Conservation (phyloP, 2,113 vertebrate species). For the Antennarius striatus region DNA sequence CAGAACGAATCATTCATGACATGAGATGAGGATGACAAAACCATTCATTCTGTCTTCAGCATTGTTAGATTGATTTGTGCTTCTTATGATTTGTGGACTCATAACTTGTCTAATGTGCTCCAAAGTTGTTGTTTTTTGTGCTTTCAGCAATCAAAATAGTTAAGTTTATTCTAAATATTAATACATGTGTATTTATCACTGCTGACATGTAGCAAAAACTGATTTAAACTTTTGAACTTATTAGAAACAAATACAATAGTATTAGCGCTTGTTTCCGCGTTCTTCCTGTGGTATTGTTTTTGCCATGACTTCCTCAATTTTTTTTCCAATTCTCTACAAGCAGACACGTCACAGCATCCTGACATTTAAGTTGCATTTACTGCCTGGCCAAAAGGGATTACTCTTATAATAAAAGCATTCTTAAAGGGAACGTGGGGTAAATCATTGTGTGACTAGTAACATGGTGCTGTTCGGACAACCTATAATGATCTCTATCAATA, state of each 20-base stretch:
- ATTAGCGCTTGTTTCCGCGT: conserved; percentile 11
- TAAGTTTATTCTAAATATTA: background rate
- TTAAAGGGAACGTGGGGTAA: too few species aligned
- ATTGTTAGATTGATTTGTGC: too few species aligned
- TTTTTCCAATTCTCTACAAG: conserved; percentile 38
- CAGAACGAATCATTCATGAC: background rate
- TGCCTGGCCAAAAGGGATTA: conserved; percentile 2
- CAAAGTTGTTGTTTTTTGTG: too few species aligned
- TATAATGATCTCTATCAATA: too few species aligned
- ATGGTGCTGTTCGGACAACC: too few species aligned
- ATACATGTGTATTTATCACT: background rate
- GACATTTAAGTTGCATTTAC: conserved; percentile 13
- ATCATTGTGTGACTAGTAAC: too few species aligned
- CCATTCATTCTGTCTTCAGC: too few species aligned
- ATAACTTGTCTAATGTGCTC: too few species aligned
- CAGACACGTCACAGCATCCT: conserved; percentile 26
- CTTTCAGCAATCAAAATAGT: too few species aligned
- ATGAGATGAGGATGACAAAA: background rate
- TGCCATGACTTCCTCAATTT: conserved; percentile 36
- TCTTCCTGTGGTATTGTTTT: conserved; percentile 57
- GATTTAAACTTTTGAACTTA: background rate
- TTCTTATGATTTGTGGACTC: too few species aligned
- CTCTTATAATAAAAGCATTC: too few species aligned
- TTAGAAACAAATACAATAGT: conserved; percentile 19
- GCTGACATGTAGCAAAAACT: background rate